Evolutionary conservation across 2,797 vertebrate species (phyloP), one percentile per base, ranked within the genome.

Genomic region (Alca torda): DNA sequence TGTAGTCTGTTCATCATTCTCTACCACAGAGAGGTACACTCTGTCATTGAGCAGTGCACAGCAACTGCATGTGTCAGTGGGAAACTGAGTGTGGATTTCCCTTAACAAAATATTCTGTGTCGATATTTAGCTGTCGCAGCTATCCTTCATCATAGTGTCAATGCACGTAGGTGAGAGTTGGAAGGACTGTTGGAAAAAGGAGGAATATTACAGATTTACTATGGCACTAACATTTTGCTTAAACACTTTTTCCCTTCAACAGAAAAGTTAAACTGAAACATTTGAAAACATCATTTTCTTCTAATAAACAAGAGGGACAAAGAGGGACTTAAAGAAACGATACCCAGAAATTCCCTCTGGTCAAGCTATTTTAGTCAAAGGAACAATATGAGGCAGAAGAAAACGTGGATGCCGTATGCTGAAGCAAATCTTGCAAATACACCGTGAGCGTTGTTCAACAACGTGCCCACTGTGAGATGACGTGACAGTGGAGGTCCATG

Each of bases 221-320:
- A 97, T 97, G 96, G 96, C 96, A 97, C 92, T 97, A 97, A 92
- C 69, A 90, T 95, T 89, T 96, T 96, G 94, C 92, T 97, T 89
- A 94, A 96, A 94, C 74, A 63, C 48, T 76, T 89, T 92, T 95
- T 57, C 68, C 78, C 45, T 97, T 84, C 85, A 93, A 94, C 88
- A 95, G n/a, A 33, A 95, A 86, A 77, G 82, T 88, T 93, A 91
- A 96, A 96, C 96, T 43, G 65, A 73, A 94, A 91, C 73, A 82
- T 39, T 67, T 46, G 59, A 84, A 95, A 84, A 95, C 17, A 89
- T 68, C 65, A 9, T 94, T 96, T 94, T 93, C 53, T 95, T 77
- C 83, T 65, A 91, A 95, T 91, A 94, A 82, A 85, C 51, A 76
- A 76, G 95, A 95, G 91, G 95, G 90, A 97, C 91, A 94, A 93